These are phyloP conservation scores for Trididemnum miniatum DNA, from an alignment of 23 tunicate genomes.

Conservation along the genomic window DNA sequence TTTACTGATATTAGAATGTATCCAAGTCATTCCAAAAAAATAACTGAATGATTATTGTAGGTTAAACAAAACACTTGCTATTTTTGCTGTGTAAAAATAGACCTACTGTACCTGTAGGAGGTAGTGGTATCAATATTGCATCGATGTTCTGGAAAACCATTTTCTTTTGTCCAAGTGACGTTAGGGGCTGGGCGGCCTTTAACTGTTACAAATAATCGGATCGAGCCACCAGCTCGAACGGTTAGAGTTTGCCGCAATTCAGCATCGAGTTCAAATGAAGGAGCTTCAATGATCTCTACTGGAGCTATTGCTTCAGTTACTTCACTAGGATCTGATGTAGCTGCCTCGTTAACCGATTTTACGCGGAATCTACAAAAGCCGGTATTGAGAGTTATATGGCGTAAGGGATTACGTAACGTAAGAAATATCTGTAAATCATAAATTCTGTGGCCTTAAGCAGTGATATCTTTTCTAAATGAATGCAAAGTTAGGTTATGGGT, in stretches of 20 bases:
- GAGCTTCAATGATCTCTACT: conserved; percentile 75
- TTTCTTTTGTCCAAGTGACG: conserved; percentile 90
- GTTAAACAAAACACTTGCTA: too few relatives aligned
- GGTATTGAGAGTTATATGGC: too few relatives aligned
- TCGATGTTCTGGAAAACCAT: conserved; percentile 75
- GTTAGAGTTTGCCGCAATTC: conserved; percentile 72
- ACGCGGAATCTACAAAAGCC: conserved; percentile 69
- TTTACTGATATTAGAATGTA: too few relatives aligned
- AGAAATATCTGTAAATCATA: too few relatives aligned
- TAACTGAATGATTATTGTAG: too few relatives aligned
- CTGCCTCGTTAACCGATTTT: conserved; percentile 69
- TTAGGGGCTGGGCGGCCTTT: conserved; percentile 85
- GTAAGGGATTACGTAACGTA: too few relatives aligned
- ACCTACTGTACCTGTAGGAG: conserved; percentile 67
- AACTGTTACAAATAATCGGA: conserved; percentile 69
- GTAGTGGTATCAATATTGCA: conserved; percentile 70
- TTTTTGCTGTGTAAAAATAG: too few relatives aligned
- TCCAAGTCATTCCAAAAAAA: too few relatives aligned
- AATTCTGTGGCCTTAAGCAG: too few relatives aligned
- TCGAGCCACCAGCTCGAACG: conserved; percentile 78
- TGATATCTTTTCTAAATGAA: too few relatives aligned
- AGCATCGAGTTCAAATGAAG: conserved; percentile 83
- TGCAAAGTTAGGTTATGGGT: too few relatives aligned
- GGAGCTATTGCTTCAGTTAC: conserved; percentile 56
- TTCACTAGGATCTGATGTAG: conserved; percentile 78